Evolutionary conservation across 2,888 invertebrate genomes (phyloP).

Genomic region (Dolomedes plantarius): DNA sequence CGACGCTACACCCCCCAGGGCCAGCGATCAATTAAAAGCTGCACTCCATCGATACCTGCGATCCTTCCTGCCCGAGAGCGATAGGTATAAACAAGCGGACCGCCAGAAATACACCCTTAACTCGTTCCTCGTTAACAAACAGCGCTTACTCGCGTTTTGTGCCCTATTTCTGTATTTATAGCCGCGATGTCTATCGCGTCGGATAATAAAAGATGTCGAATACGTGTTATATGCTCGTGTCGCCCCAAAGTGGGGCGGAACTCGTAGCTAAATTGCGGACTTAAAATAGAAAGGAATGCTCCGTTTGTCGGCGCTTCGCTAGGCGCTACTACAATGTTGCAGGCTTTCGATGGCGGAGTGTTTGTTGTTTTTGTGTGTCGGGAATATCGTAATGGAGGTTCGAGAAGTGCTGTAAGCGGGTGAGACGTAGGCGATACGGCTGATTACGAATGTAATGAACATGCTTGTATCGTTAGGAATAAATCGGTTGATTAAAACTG

Average conservation of each 20-base stretch:
- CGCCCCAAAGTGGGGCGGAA: background rate
- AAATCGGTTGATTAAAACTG: too few species aligned
- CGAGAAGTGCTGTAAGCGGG: too few species aligned
- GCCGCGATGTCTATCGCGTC: background rate
- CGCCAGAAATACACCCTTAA: slow-evolving; percentile 1
- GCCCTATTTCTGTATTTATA: slow-evolving; percentile 4
- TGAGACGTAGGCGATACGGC: too few species aligned
- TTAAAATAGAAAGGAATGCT: background rate
- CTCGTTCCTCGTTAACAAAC: slow-evolving; percentile 5
- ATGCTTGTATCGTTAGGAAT: too few species aligned
- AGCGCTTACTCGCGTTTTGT: background rate
- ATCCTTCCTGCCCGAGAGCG: background rate
- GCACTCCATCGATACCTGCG: background rate
- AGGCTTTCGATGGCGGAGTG: too few species aligned
- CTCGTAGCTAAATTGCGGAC: background rate
- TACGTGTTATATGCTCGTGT: background rate
- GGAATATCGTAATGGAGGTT: too few species aligned
- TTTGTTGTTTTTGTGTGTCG: too few species aligned
- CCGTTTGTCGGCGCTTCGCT: too few species aligned
- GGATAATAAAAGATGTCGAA: background rate
- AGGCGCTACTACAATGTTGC: too few species aligned
- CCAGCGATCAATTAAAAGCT: background rate
- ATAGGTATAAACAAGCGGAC: background rate
- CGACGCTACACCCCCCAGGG: background rate
- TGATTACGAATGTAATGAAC: too few species aligned